These are phyloP conservation scores for Serilophus lunatus DNA, from an alignment of 2,113 vertebrate species.

Conservation along the genomic window DNA sequence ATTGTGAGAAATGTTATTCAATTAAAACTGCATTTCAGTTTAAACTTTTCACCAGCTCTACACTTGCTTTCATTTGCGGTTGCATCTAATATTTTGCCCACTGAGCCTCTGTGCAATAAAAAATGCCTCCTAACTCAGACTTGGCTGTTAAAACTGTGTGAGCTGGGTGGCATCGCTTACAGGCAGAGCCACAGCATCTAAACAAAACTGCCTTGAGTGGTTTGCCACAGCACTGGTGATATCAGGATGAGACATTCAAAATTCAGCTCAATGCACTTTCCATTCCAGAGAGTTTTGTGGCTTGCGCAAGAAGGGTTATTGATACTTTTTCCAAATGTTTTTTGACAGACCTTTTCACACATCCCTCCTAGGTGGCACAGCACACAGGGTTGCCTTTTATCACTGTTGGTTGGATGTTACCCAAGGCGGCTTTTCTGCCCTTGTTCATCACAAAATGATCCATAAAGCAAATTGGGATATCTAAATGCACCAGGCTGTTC, in stretches of 20 bases:
- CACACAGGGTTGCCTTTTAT: constrained; percentile 26
- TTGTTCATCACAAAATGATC: constrained; percentile 50
- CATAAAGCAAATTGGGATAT: constrained; percentile 52
- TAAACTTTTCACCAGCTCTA: not conserved
- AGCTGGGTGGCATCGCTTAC: not conserved
- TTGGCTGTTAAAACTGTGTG: not conserved
- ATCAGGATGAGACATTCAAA: not conserved
- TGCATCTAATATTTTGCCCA: not conserved
- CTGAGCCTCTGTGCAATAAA: not conserved
- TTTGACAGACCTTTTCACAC: constrained; percentile 54
- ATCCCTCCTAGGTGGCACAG: constrained; percentile 27
- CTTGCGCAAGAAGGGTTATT: constrained; percentile 19
- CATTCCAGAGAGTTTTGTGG: constrained; percentile 9
- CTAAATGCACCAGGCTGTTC: constrained; percentile 33
- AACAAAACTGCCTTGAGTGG: not conserved
- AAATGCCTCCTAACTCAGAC: not conserved
- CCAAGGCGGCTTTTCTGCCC: constrained; percentile 43
- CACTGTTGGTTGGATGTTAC: constrained; percentile 34
- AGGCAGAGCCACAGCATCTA: not conserved
- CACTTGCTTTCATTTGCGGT: not conserved
- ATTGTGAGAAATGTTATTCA: not conserved
- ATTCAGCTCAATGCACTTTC: not conserved
- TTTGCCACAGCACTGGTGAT: not conserved
- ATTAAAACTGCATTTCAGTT: not conserved
- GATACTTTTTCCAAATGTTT: constrained; percentile 53